Base-by-base conservation (phyloP, 2,888 invertebrate species). In the Halictus quadricinctus region DNA sequence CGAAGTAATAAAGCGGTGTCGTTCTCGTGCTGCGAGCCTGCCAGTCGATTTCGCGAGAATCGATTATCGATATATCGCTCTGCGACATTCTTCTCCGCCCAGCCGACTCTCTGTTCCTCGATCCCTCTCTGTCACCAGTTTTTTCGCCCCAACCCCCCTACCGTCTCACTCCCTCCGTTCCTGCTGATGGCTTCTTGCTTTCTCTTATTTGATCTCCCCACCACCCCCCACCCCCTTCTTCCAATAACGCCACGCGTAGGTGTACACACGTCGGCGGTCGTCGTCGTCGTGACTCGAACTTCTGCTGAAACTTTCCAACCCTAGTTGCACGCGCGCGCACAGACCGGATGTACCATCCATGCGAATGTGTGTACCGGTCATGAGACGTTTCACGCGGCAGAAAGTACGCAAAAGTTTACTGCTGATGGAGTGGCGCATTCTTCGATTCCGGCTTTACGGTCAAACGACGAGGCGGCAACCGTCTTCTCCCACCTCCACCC, bases 381-480 rank as follows among this genome's bases (percentile, higher is more conserved):
- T 72, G 48, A 60, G 79, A 83, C 83, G 82, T 87, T 81, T 80
- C 86, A 80, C 75, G 72, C 64, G 64, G 60, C 77, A 48, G 79
- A 85, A 86, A 88, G 86, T 88, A 87, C 88, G 88, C 88, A 85
- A 90, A 91, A 91, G 88, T 92, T 92, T 87, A 88, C 89, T 88
- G 91, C 92, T 89, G 92, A 91, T 92, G 88, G 91, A 91, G 88
- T 84, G 83, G 89, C 83, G 86, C 89, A 90, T 92, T 92, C 90
- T 89, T 87, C 88, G 90, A 90, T 90, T 91, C 82, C 88, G 81
- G 81, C 77, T 90, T 90, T 90, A 91, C 86, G 91, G 85, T 90
- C 91, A 88, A 91, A 90, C 85, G 87, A 85, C 88, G 82, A 85
- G 66, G 54, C 73, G 60, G 66, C 36, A 41, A 66, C 54, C 29